Evolutionary conservation across 2,888 invertebrate genomes (phyloP), one percentile per base, ranked within the genome.

Genomic region (Pristionchus fissidentatus): DNA sequence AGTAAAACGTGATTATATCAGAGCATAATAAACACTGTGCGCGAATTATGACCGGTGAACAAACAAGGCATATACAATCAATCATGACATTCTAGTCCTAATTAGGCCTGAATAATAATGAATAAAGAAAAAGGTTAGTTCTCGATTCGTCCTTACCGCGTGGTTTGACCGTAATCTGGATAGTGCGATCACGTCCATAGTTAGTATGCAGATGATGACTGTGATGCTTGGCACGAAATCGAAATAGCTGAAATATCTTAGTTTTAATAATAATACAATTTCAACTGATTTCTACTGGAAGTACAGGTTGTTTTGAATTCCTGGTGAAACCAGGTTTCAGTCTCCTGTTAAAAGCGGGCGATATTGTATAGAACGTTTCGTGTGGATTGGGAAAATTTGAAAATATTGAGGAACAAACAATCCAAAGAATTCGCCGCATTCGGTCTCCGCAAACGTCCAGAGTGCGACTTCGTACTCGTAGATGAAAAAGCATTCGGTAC

Each of bases 381-480:
- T n/a, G n/a, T n/a, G n/a, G n/a, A 22, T 15, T 4, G 55, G 7
- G 22, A 55, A 55, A 22, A 4, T 55, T 22, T n/a, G 8, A 55
- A 55, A 22, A 4, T 22, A 55, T 55, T n/a, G n/a, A n/a, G 41
- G 41, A 41, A 41, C 8, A 10, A 32, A 77, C 75, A 77, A 77
- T 32, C 49, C 75, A 15, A 49, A 49, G 32, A 77, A 77, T 15
- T 77, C 75, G 1, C 75, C 75, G 22, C 75, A 77, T 26, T 49
- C 49, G 0, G 75, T 77, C 49, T 77, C 49, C 3, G 75, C 75
- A n/a, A 77, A 77, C n/a, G 38, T 41, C 75, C 75, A 77, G 29
- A 77, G n/a, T 0, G 75, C 75, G 4, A 77, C 75, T 26, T 77
- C 75, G 49, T 77, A 77, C 22, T 77, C 41, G 75, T 77, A 77